Evolutionary conservation across 30 jellyfish, hydroid and myxozoan species (phyloP).

Genomic region (Haliclystus octoradiatus): DNA sequence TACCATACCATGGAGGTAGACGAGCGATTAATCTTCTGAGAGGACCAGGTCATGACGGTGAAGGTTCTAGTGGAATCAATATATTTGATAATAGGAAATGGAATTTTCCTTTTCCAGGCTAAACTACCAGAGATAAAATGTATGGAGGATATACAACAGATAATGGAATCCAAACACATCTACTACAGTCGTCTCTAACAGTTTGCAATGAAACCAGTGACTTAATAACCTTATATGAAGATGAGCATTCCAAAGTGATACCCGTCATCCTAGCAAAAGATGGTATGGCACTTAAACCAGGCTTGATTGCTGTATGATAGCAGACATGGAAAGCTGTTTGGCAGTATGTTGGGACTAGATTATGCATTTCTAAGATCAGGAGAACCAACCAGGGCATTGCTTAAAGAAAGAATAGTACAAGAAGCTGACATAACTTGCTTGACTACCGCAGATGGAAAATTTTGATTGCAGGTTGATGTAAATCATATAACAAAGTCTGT

Average conservation of each 20-base stretch:
- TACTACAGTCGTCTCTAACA: not conserved
- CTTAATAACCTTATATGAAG: slow-evolving; percentile 2
- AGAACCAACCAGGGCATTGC: slow-evolving; percentile 9
- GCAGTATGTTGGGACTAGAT: slow-evolving; percentile 10
- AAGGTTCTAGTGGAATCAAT: slow-evolving; percentile 16
- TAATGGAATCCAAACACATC: slow-evolving; percentile 3
- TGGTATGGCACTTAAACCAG: slow-evolving; percentile 16
- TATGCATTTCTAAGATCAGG: not conserved
- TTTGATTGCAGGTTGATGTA: slow-evolving; percentile 3
- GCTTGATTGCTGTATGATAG: slow-evolving; percentile 6
- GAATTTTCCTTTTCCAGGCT: slow-evolving; percentile 26
- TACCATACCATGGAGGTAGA: slow-evolving; percentile 17
- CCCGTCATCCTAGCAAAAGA: slow-evolving; percentile 16
- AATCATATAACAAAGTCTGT: not conserved
- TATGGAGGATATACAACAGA: slow-evolving; percentile 14
- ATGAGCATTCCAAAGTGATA: slow-evolving; percentile 1
- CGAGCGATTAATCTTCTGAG: slow-evolving; percentile 11
- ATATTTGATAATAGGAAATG: slow-evolving; percentile 9
- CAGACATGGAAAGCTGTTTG: slow-evolving; percentile 5
- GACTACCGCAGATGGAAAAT: slow-evolving; percentile 2
- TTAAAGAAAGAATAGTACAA: slow-evolving; percentile 18
- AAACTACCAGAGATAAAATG: slow-evolving; percentile 12
- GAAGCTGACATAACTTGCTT: slow-evolving; percentile 11
- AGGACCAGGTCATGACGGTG: slow-evolving; percentile 10
- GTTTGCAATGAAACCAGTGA: not conserved